Evolutionary conservation across 1,140 invertebrate genomes (phyloP), one percentile per base, ranked within the genome.

Genomic region (Acromyrmex echinatior): DNA sequence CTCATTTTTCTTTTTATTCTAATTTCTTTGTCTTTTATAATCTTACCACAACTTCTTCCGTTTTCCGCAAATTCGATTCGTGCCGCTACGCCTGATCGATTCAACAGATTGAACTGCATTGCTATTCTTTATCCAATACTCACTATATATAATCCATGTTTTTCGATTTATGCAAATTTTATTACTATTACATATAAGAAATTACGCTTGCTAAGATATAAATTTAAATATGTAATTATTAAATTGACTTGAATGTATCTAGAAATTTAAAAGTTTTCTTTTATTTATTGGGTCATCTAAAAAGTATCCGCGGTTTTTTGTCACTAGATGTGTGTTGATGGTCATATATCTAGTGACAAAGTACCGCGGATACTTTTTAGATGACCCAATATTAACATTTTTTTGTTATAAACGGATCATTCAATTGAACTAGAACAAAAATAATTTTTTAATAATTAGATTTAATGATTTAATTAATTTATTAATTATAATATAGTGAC

Each of bases 141-240:
- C 12, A 12, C 2, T 70, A 70, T 70, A 70, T 70, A 70, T 70
- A 49, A 16, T 25, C 35, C 12, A n/a, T 68, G n/a, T 49, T 49
- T 70, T 45, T 9, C n/a, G 21, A 6, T 45, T 70, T 49, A 49
- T n/a, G n/a, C 4, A 49, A 70, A 25, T 68, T 39, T 68, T 14
- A 68, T 45, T 45, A 21, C 10, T 5, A 18, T 49, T 70, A 45
- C 25, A 25, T 25, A 70, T n/a, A 10, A 21, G 45, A 66, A 70
- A 49, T 68, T 68, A 68, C 21, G 35, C n/a, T 68, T 45, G 65
- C 65, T 68, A 49, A 49, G 39, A 68, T 68, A 31, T 49, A 35
- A 68, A 68, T 70, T 49, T 49, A 70, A 45, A 49, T 14, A 70
- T 4, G 3, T 21, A 66, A 39, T 66, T 66, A 10, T 9, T 12